Base-by-base conservation (phyloP, 2,113 vertebrate genomes). In the Xenopus laevis region DNA sequence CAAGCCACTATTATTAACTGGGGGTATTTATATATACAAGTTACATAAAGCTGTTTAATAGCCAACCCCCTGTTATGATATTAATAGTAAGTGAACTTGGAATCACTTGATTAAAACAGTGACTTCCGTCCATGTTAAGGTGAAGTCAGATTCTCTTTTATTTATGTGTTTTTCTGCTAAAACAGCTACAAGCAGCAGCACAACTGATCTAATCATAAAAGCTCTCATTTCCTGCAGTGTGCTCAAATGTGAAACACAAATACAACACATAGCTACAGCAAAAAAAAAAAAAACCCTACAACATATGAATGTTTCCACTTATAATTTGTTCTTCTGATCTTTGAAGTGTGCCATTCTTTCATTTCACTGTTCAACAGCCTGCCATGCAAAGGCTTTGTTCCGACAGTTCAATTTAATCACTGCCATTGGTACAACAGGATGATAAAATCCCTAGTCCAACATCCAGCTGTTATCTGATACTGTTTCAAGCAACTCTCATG, bases 341-440 rank as follows among this genome's bases (percentile, higher is more conserved):
- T 89, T 88, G 87, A 91, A 90, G 90, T 90, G 82, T 90, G 88
- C 87, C 89, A 88, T 82, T 92, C 88, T 92, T 94, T 94, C 89
- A 90, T 91, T 94, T 95, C 94, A 88, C 92, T 92, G 88, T 91
- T 91, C 92, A 88, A 87, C 88, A 86, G 91, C 87, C 87, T 92
- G 89, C 92, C 93, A 89, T 93, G 88, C 85, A 92, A 95, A 95
- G 95, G 94, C 96, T 96, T 98, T 96, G 94, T 96, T 96, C 95
- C 91, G 92, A 92, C 93, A 91, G 92, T 97, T 98, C 96, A 95
- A 95, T 97, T 97, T 95, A 97, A 98, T 94, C 93, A 95, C 93
- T 89, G 88, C 92, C 90, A 93, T 92, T 94, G 92, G 93, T 93
- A 90, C 88, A 93, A 94, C 94, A 93, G 91, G 87, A 92, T 89